Conservation (phyloP, 1,140 invertebrate genomes). For the Papilio machaon region DNA sequence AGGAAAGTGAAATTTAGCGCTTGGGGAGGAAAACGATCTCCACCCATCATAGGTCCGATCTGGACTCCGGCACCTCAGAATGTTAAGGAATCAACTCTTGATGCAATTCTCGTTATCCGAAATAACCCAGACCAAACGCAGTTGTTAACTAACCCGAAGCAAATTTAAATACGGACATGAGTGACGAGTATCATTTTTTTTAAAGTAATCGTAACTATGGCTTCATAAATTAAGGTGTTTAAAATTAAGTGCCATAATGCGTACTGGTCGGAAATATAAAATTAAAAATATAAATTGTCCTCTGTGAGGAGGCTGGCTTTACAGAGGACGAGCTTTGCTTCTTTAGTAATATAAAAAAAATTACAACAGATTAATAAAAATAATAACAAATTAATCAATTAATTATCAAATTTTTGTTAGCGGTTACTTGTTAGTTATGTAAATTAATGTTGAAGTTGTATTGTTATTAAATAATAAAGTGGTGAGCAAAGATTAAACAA, state of each 20-base stretch:
- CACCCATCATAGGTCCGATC: conserved; percentile 75
- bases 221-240: not conserved
- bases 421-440: conserved; percentile 4
- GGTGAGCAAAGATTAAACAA: conserved; percentile 7
- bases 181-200: not conserved
- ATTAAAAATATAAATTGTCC: not conserved
- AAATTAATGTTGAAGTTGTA: conserved; percentile 5
- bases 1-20: conserved; percentile 76
- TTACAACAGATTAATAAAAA: not conserved
- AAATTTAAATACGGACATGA: conserved; percentile 24
- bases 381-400: conserved; percentile 12
- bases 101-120: conserved; percentile 65
- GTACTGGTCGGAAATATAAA: not conserved
- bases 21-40: conserved; percentile 73
- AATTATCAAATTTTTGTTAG: not conserved
- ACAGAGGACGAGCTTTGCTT: not conserved
- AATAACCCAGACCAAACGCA: conserved; percentile 56
- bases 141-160: conserved; percentile 28
- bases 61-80: conserved; percentile 67
- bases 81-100: conserved; percentile 62
- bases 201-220: conserved; percentile 2
- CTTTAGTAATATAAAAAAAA: not conserved
- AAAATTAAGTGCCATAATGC: conserved; percentile 5
- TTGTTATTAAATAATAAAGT: not conserved
- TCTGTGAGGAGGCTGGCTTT: not conserved